phyloP scores from a whole-genome alignment of 2,113 vertebrate species.

The Marmota monax region DNA sequence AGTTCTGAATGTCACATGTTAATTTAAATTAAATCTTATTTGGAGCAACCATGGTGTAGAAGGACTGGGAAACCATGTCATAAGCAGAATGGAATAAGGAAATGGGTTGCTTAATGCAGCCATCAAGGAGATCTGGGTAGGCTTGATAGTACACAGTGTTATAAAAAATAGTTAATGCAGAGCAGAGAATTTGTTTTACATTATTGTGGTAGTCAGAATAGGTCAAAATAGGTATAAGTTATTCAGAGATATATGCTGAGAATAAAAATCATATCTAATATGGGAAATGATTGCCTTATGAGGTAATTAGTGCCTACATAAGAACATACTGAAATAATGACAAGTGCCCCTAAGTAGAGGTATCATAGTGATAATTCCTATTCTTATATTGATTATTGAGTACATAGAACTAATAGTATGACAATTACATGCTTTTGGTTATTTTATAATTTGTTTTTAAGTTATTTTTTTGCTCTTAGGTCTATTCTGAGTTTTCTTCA shows the following conservation, averaged over 20 bases:
- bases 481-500: background rate
- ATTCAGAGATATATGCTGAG: background rate
- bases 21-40: conserved; percentile 27
- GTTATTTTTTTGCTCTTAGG: background rate
- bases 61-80: background rate
- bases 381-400: background rate
- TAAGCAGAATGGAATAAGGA: background rate
- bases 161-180: background rate
- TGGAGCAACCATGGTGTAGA: background rate
- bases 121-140: background rate
- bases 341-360: background rate
- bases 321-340: background rate
- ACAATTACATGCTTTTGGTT: background rate
- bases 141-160: background rate
- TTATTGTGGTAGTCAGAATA: background rate
- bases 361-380: background rate
- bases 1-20: background rate
- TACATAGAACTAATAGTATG: background rate
- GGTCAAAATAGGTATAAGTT: background rate
- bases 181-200: background rate
- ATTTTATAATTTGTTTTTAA: conserved; percentile 19
- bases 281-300: background rate
- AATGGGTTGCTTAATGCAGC: background rate
- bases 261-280: background rate
- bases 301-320: background rate